phyloP scores from a whole-genome alignment of 2,113 vertebrate genomes.

The Sturnira hondurensis region DNA sequence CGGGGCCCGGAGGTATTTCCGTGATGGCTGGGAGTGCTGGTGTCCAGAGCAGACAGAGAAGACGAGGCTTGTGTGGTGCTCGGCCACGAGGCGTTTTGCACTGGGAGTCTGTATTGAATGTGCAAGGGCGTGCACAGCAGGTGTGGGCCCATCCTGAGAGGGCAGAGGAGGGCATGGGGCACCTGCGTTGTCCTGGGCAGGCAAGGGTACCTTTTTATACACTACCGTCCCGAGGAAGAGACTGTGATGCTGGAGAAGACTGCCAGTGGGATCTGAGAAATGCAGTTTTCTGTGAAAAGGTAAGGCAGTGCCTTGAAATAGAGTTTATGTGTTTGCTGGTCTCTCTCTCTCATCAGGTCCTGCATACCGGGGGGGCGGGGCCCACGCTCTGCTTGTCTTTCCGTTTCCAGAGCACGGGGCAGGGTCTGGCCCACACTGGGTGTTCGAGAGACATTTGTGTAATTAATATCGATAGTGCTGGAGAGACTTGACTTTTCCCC shows the following conservation, averaged over 20 bases:
- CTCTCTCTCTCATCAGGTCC: not conserved
- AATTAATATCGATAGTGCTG: not conserved
- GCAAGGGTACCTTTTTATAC: too few species aligned
- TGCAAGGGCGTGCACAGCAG: not conserved
- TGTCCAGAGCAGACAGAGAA: conserved; percentile 38
- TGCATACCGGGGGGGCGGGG: not conserved
- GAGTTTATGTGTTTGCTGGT: not conserved
- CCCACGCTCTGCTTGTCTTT: not conserved
- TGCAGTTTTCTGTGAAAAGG: not conserved
- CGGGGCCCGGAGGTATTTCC: conserved; percentile 66
- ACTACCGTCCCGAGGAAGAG: too few species aligned
- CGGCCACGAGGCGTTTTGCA: not conserved
- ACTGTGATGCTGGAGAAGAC: not conserved
- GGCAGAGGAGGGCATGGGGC: too few species aligned
- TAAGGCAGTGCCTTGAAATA: not conserved
- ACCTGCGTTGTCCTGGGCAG: too few species aligned
- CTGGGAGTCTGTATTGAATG: not conserved
- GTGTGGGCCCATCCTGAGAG: too few species aligned
- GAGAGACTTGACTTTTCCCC: not conserved
- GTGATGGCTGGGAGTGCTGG: conserved; percentile 75
- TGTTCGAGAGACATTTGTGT: not conserved
- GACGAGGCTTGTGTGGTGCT: not conserved
- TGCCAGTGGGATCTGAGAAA: not conserved
- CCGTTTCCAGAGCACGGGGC: not conserved
- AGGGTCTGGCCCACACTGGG: not conserved